Conservation (phyloP, 2,113 vertebrate genomes). For the Platysteira castanea region DNA sequence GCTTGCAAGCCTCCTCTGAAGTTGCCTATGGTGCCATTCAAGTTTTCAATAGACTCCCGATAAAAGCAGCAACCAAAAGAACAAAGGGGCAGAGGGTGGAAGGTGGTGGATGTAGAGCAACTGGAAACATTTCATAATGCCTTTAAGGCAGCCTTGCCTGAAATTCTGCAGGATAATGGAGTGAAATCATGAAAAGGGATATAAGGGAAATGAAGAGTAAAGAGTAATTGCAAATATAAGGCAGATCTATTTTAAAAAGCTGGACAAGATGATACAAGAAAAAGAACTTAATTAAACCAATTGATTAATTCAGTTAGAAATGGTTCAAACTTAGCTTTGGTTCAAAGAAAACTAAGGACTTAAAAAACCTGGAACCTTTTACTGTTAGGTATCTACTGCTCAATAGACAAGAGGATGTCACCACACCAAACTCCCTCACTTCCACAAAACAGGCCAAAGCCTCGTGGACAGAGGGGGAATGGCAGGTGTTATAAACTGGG, state of each 20-base stretch:
- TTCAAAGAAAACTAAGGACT: neutral
- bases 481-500: neutral
- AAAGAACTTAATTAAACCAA: neutral
- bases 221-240: neutral
- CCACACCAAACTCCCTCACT: neutral
- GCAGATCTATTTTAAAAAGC: neutral
- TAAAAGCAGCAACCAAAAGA: neutral
- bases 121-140: neutral
- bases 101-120: neutral
- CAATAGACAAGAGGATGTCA: neutral
- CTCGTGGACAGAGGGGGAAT: neutral
- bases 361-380: neutral
- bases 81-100: neutral
- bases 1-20: neutral
- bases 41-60: neutral
- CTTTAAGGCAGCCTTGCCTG: neutral
- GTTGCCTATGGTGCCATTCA: fast-evolving
- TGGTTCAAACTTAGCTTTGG: neutral
- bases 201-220: neutral
- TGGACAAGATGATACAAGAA: neutral
- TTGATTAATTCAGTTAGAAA: neutral
- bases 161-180: neutral
- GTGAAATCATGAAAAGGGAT: neutral
- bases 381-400: neutral
- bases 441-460: neutral